phyloP scores from a whole-genome alignment of 2,797 vertebrate species.

The Acipenser transmontanus region DNA sequence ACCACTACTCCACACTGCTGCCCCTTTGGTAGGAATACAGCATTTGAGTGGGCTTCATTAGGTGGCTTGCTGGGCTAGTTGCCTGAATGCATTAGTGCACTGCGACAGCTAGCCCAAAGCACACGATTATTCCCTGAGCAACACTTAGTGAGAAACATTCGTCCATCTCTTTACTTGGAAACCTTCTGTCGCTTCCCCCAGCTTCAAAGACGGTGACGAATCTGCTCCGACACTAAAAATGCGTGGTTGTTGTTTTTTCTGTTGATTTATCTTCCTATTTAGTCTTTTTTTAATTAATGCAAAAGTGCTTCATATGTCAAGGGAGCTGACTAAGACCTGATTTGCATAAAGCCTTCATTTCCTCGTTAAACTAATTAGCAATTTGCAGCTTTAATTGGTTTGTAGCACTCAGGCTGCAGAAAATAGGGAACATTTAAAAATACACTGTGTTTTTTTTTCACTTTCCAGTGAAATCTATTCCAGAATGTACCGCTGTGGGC shows the following conservation, averaged over 20 bases:
- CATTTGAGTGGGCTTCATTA: no score
- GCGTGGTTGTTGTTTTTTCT: conserved; percentile 45
- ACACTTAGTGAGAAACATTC: conserved; percentile 41
- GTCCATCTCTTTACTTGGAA: not conserved
- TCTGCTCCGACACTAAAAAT: no score
- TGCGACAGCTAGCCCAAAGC: no score
- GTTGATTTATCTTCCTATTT: not conserved
- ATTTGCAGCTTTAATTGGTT: conserved; percentile 77
- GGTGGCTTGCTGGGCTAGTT: no score
- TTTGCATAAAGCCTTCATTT: conserved; percentile 73
- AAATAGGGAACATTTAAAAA: conserved; percentile 63
- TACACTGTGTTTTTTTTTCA: conserved; percentile 26
- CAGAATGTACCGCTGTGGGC: no score
- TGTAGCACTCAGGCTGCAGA: conserved; percentile 60
- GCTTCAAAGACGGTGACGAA: conserved; percentile 37
- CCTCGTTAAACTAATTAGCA: conserved; percentile 73
- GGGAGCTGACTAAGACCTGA: conserved; percentile 69
- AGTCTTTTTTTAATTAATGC: conserved; percentile 55
- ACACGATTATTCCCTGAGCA: conserved; percentile 28
- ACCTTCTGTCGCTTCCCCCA: conserved; percentile 39
- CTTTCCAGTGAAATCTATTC: no score
- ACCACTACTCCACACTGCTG: no score
- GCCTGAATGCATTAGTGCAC: no score
- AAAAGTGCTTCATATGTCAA: conserved; percentile 71
- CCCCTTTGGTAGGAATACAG: no score